These are phyloP conservation scores for Heliothis virescens DNA, from an alignment of 1,140 invertebrate genomes.

Conservation along the genomic window DNA sequence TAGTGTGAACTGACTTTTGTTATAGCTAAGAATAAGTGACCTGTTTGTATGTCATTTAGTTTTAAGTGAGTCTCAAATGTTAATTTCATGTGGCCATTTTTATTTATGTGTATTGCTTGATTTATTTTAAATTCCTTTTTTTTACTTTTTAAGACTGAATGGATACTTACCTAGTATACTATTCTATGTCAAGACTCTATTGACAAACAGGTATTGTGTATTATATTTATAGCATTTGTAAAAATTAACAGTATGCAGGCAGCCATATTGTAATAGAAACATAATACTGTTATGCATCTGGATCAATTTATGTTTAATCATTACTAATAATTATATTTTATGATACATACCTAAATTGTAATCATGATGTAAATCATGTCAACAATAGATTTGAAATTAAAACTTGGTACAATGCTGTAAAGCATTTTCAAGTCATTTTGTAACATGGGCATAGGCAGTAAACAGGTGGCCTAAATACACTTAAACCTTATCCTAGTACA, in stretches of 20 bases:
- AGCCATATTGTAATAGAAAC: too few relatives aligned
- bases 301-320: too few relatives aligned
- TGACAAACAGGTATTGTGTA: background rate
- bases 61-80: conserved; percentile 18
- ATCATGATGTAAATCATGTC: too few relatives aligned
- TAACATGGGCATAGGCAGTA: too few relatives aligned
- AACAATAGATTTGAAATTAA: too few relatives aligned
- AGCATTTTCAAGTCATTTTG: too few relatives aligned
- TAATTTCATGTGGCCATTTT: conserved; percentile 44
- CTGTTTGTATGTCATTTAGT: conserved; percentile 8
- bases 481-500: too few relatives aligned
- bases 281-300: too few relatives aligned
- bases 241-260: background rate
- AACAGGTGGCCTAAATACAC: too few relatives aligned
- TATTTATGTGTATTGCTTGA: conserved; percentile 7
- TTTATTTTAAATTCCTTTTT: background rate
- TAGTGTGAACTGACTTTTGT: background rate
- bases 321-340: too few relatives aligned
- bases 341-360: too few relatives aligned
- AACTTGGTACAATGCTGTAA: too few relatives aligned
- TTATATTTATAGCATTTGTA: background rate
- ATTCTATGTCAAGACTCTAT: background rate
- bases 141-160: conserved; percentile 18
- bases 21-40: conserved; percentile 8
- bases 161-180: conserved; percentile 19